Evolutionary conservation across 2,113 vertebrate genomes (phyloP).

Genomic region (Ailuropoda melanoleuca): DNA sequence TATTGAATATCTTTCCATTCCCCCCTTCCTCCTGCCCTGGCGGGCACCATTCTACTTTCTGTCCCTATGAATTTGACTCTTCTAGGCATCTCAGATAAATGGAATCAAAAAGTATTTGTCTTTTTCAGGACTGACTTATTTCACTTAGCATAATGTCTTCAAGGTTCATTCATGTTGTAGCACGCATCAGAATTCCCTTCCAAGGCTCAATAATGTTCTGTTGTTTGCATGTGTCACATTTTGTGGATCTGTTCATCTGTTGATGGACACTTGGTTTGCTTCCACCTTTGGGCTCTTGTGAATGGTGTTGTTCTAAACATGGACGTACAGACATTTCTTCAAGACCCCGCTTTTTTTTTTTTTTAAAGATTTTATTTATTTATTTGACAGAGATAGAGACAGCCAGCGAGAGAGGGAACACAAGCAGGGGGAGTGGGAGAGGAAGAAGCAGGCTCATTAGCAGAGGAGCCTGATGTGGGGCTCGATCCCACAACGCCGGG

Average conservation of each 20-base stretch:
- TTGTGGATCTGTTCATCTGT: not conserved
- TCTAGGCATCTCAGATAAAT: not conserved
- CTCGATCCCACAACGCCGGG: too few species aligned
- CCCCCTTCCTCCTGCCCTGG: not conserved
- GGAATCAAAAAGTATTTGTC: not conserved
- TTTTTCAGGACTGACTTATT: not conserved
- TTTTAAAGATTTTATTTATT: too few species aligned
- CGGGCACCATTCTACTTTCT: not conserved
- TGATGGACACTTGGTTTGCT: not conserved
- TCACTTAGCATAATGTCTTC: not conserved
- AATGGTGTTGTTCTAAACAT: not conserved
- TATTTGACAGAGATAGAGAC: too few species aligned
- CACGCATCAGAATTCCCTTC: not conserved
- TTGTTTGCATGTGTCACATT: not conserved
- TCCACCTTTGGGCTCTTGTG: not conserved
- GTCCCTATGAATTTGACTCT: not conserved
- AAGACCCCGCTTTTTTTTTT: not conserved
- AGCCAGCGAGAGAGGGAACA: too few species aligned
- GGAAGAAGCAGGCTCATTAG: too few species aligned
- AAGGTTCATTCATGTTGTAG: not conserved
- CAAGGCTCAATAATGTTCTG: not conserved
- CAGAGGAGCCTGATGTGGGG: too few species aligned
- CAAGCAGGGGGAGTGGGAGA: too few species aligned
- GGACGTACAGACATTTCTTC: not conserved
- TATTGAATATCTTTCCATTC: not conserved